Conservation (phyloP, 2,888 invertebrate species). For the Tachina lurida region DNA sequence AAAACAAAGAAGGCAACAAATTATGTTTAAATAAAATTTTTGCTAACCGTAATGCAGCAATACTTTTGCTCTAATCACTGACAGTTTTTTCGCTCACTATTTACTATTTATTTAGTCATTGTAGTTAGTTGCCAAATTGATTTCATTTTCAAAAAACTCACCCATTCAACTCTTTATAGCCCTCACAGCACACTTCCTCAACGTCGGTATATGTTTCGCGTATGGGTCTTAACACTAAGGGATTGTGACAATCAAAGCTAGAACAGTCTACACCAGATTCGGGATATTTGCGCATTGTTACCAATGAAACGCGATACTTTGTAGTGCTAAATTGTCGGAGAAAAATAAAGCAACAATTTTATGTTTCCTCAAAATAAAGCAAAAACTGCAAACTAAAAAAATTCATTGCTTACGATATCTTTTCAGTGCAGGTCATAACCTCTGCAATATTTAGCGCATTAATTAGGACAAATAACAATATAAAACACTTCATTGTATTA, state of each 20-base stretch:
- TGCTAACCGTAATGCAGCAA: too few species aligned
- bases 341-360: background rate
- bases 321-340: conserved; percentile 72
- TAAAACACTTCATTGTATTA: conserved; percentile 59
- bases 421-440: conserved; percentile 76
- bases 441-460: conserved; percentile 53
- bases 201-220: conserved; percentile 77
- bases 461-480: conserved; percentile 51
- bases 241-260: conserved; percentile 74
- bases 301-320: conserved; percentile 77
- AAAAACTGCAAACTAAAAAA: background rate
- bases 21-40: too few species aligned
- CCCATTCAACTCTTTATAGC: conserved; percentile 75
- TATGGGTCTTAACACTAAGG: conserved; percentile 76
- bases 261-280: conserved; percentile 55
- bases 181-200: conserved; percentile 79
- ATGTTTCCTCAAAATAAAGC: background rate
- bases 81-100: too few species aligned
- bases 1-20: too few species aligned
- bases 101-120: too few species aligned
- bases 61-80: too few species aligned
- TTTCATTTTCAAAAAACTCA: conserved; percentile 69
- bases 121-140: background rate
- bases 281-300: conserved; percentile 78
- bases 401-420: conserved; percentile 77